phyloP scores from a whole-genome alignment of 2,888 invertebrate genomes.

The Coelinius sp. region DNA sequence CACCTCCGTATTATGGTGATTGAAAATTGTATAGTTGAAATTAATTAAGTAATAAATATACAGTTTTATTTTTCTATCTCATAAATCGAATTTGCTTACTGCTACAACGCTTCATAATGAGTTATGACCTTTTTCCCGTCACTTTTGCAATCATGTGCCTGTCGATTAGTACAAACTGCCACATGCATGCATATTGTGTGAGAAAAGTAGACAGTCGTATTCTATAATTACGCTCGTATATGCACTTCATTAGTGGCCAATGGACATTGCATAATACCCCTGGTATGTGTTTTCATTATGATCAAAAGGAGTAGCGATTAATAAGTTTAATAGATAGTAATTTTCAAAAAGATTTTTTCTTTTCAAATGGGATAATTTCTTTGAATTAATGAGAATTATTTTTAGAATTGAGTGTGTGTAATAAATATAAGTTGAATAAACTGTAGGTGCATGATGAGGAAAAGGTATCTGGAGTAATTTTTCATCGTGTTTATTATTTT shows the following conservation, averaged over 20 bases:
- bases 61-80: conserved; percentile 14
- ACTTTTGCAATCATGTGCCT: conserved; percentile 53
- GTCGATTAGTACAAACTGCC: conserved; percentile 40
- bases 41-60: conserved; percentile 1
- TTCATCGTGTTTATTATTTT: too few relatives aligned
- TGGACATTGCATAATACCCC: conserved; percentile 58
- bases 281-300: conserved; percentile 63
- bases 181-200: neutral
- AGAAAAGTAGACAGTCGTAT: conserved; percentile 2
- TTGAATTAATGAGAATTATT: neutral
- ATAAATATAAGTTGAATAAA: too few relatives aligned
- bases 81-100: conserved; percentile 28
- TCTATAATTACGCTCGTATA: conserved; percentile 64
- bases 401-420: too few relatives aligned
- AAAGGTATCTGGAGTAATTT: too few relatives aligned
- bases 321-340: conserved; percentile 51
- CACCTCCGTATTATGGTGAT: neutral
- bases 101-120: conserved; percentile 41
- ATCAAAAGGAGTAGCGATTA: conserved; percentile 64
- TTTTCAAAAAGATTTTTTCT: conserved; percentile 30
- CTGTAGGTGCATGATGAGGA: too few relatives aligned
- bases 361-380: neutral
- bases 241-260: conserved; percentile 67
- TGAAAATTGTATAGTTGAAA: neutral
- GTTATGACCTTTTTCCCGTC: conserved; percentile 48